Evolutionary conservation across 64 coral and sea anemone genomes (phyloP).

Genomic region (Trachythela sp.): DNA sequence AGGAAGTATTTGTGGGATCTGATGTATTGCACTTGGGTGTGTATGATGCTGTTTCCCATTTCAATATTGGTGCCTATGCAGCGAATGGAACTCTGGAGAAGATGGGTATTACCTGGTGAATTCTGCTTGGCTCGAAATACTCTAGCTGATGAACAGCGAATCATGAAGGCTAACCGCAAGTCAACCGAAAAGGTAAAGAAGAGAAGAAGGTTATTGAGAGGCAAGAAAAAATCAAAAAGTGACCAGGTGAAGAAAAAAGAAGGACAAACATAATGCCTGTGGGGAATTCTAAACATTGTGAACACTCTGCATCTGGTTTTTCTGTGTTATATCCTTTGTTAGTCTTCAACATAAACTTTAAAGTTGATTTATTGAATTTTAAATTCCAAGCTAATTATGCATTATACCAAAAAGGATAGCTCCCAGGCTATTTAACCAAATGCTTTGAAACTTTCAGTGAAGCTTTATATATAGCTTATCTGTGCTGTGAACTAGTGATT

Average conservation of each 20-base stretch:
- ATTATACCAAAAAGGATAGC: no score
- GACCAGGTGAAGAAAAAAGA: slow-evolving; percentile 20
- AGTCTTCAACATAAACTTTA: no score
- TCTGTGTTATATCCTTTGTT: no score
- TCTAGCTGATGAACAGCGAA: slow-evolving; percentile 20
- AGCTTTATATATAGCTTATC: no score
- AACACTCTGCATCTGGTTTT: no score
- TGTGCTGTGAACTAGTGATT: no score
- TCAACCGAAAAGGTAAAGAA: no score
- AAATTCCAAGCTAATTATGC: no score
- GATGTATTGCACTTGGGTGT: slow-evolving; percentile 22
- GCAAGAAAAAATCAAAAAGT: neutral
- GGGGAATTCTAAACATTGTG: no score
- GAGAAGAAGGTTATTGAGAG: slow-evolving; percentile 22
- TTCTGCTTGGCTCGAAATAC: slow-evolving; percentile 2
- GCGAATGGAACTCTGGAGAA: slow-evolving; percentile 11
- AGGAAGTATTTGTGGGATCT: slow-evolving; percentile 24
- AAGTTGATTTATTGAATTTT: no score
- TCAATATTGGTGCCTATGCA: slow-evolving; percentile 29
- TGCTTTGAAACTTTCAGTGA: no score
- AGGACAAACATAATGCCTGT: slow-evolving; percentile 9
- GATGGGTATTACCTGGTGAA: slow-evolving; percentile 28
- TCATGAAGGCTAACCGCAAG: slow-evolving; percentile 19
- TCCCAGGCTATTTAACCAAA: no score
- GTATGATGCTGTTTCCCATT: slow-evolving; percentile 35